Evolutionary conservation across 2,113 vertebrate species (phyloP).

Genomic region (Pogona vitticeps): DNA sequence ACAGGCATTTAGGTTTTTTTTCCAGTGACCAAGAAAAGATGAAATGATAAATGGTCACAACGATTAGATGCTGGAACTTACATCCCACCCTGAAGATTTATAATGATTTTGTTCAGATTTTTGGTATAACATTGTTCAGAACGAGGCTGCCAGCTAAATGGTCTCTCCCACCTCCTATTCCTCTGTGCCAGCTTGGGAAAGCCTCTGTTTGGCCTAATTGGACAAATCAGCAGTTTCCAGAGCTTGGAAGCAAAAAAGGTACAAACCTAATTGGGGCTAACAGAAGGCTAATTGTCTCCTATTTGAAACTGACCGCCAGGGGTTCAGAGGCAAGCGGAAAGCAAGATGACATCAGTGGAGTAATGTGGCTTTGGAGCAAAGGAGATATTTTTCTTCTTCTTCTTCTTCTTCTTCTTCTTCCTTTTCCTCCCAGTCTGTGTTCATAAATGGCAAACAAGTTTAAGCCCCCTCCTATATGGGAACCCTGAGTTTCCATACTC

Average conservation of each 20-base stretch:
- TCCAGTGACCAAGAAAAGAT: not conserved
- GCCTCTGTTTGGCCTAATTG: not conserved
- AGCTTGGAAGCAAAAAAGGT: constrained; percentile 17
- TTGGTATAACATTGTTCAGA: too few species aligned
- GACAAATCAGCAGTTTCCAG: not conserved
- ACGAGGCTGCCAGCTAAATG: too few species aligned
- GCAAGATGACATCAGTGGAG: not conserved
- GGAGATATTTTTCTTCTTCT: too few species aligned
- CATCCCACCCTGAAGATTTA: too few species aligned
- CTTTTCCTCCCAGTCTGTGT: too few species aligned
- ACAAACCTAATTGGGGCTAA: constrained; percentile 1
- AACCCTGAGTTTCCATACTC: not conserved
- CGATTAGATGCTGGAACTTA: not conserved
- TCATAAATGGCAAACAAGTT: too few species aligned
- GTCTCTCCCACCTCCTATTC: too few species aligned
- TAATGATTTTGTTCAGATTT: not conserved
- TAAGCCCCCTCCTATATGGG: too few species aligned
- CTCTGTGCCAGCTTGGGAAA: not conserved
- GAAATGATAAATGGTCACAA: not conserved
- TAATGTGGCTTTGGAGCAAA: too few species aligned
- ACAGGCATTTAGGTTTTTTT: not conserved
- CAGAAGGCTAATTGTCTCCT: constrained; percentile 16
- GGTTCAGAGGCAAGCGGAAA: not conserved
- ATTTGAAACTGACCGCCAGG: not conserved
- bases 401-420: too few species aligned